Evolutionary conservation across 2,113 vertebrate genomes (phyloP), one percentile per base, ranked within the genome.

Genomic region (Elephas maximus): DNA sequence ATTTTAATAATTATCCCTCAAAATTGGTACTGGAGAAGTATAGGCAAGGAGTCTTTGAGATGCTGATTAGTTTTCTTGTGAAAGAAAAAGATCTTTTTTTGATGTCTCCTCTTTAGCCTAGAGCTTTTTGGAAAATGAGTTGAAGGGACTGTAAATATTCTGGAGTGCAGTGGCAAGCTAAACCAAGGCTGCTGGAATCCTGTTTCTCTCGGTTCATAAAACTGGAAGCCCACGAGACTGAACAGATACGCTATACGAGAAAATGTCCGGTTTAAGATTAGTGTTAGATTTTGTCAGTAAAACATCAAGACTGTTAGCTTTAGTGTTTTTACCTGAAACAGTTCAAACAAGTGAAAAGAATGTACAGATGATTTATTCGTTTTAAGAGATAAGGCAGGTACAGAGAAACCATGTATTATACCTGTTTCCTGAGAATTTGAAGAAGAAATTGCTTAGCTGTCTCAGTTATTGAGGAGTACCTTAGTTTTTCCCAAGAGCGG

Each of bases 171-270:
- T 53, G 10, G 3, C 3, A 0, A 26, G 90, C 44, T 26, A 2
- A 7, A 8, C 18, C 21, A 17, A 23, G 65, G 60, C 8, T 48
- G 10, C 6, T 0, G 11, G 48, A 60, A 15, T 51, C 30, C 0
- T 12, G 1, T 4, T 74, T 44, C 33, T 73, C 26, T 41, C 2
- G 24, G 69, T 9, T 44, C 1, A 0, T 30, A 88, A 26, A 60
- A 10, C 2, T 21, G 15, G n/a, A n/a, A 10, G 9, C 24, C 1
- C 0, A 0, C 2, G n/a, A 7, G 23, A 3, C 17, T 1, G 5
- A 8, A 2, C 20, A 2, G 45, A n/a, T 37, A 20, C 21, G 28
- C 26, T 76, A n/a, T 1, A 4, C 21, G 71, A 51, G 37, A 33
- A 20, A 12, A 8, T 4, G 0, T 0, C 1, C 6, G 2, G 0